Percentiles rank a stretch among this genome's conserved stretches.
phyloP scores from a whole-genome alignment of 2,888 invertebrate species.

The Achlya flavicornis region DNA sequence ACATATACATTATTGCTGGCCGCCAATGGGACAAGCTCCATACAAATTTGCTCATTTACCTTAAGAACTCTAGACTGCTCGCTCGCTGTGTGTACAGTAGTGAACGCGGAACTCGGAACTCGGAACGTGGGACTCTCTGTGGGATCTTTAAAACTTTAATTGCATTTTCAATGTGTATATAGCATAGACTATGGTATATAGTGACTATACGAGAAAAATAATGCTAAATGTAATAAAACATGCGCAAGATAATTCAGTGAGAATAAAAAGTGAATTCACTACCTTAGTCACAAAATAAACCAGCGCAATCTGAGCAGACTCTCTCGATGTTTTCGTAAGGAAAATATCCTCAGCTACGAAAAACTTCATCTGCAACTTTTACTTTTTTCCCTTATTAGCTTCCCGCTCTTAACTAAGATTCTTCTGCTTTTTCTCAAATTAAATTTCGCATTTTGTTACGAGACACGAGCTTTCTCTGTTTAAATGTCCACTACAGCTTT shows the following conservation, averaged over 20 bases:
- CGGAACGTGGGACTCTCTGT: too few relatives aligned
- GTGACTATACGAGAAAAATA: conserved; percentile 12
- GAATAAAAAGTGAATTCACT: conserved; percentile 57
- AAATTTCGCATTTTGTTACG: conserved; percentile 55
- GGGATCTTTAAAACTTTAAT: too few relatives aligned
- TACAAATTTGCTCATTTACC: too few relatives aligned
- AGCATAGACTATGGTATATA: too few relatives aligned
- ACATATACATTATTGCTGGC: too few relatives aligned
- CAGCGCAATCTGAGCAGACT: conserved; percentile 57
- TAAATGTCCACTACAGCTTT: conserved; percentile 41
- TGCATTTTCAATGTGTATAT: not conserved
- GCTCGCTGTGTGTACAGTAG: too few relatives aligned
- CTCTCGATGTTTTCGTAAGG: conserved; percentile 66
- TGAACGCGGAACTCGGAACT: too few relatives aligned
- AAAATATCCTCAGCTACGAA: conserved; percentile 65
- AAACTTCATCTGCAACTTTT: conserved; percentile 71
- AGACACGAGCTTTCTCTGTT: conserved; percentile 42
- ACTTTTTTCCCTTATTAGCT: conserved; percentile 66
- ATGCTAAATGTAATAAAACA: conserved; percentile 20
- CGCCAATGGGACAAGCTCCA: too few relatives aligned
- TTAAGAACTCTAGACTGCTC: too few relatives aligned
- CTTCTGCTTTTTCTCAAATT: conserved; percentile 60
- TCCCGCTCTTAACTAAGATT: conserved; percentile 67
- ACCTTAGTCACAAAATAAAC: conserved; percentile 53
- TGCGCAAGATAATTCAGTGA: conserved; percentile 41